Evolutionary conservation across 2,113 vertebrate species (phyloP), one percentile per base, ranked within the genome.

Genomic region (Catagonus wagneri): DNA sequence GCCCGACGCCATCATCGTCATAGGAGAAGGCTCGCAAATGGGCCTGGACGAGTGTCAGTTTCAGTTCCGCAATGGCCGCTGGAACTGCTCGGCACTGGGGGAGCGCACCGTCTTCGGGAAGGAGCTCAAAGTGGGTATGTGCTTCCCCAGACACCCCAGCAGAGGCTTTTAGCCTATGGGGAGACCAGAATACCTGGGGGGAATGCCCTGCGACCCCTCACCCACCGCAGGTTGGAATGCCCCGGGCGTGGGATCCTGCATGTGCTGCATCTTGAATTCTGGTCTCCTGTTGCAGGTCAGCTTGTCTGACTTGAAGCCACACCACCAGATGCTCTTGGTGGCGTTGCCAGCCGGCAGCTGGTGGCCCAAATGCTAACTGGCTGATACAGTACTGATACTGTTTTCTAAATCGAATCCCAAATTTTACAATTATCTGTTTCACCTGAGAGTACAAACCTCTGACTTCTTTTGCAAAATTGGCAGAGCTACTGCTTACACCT

Each of bases 41-140:
- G 99, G 99, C 94, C 99, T 99, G 98, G 99, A 99, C 88, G 99
- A 99, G 98, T 99, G 99, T 97, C 99, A 99, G 98, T 99, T 99
- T 97, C 99, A 99, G 98, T 99, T 99, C 98, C 98, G 99, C 90
- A 99, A 99, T 56, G 99, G 99, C 72, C 99, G 99, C 92, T 99
- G 99, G 99, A 99, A 99, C 98, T 99, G 99, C 98, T 99, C 99
- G 0, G 99, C 99, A 4, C 98, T 99, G 96, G 99, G 99, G 34
- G 99, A 99, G 97, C 99, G 99, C 97, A 99, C 99, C 0, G 99
- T 99, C 98, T 99, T 99, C 98, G 99, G 99, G 83, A 99, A 99
- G 98, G 99, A 99, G 99, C 99, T 99, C 98, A 99, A 99, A 99
- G 99, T 99, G 99, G 99, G 99, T 99, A 99, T 86, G 99, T 99